Evolutionary conservation across 1,140 invertebrate species (phyloP), one percentile per base, ranked within the genome.

Genomic region (Drosophila nigromelanica): DNA sequence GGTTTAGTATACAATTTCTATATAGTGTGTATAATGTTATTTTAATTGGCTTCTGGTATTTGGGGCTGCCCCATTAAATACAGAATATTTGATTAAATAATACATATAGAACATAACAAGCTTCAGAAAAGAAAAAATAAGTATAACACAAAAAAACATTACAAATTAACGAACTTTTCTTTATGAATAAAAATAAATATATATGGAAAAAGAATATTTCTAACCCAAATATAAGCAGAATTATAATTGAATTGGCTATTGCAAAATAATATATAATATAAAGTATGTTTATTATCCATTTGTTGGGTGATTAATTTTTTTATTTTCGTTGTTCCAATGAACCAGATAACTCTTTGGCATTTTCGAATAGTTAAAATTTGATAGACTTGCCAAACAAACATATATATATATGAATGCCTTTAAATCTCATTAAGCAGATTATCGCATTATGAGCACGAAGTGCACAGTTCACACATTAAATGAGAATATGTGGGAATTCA

Each of bases 21-120:
- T 35, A 35, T 24, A 43, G 71, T 78, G 75, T 72, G 56, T 64
- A 77, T 85, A 85, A 85, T 85, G 80, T 47, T 12, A 15, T 80
- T 85, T 86, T 85, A 86, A 85, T 85, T 85, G 81, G 52, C 61
- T 86, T 64, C 68, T 80, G 63, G 67, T 42, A 60, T 73, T 78
- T 78, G 39, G 18, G 56, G 45, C 30, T 54, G 35, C n/a, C 24
- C n/a, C 61, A 5, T 15, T 59, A 66, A 40, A 60, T 59, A 56
- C 33, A 68, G 60, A 7, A 58, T 40, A 69, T 67, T 37, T 14
- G 39, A 85, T 81, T 55, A 68, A 54, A 68, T 76, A 72, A 78
- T 73, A 14, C 4, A 24, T 14, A 33, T 18, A 18, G 18, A 18
- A 18, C 18, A 18, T 18, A 18, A 18, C 18, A 18, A 42, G 21